Evolutionary conservation across 2,888 invertebrate species (phyloP).

Genomic region (Andrena bicolor): DNA sequence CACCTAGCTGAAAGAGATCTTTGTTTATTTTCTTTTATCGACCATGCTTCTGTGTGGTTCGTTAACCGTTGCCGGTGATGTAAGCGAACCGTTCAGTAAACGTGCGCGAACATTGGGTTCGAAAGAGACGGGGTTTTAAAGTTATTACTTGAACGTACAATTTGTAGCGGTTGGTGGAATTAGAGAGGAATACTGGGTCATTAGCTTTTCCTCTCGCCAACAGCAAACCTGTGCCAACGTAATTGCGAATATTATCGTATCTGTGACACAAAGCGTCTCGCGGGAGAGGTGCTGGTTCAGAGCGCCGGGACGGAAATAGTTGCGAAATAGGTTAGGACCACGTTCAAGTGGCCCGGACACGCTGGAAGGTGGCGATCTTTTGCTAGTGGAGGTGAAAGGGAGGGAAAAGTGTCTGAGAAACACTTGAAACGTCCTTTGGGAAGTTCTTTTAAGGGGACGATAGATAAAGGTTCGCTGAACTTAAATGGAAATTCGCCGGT

Average conservation of each 20-base stretch:
- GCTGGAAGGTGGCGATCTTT: neutral
- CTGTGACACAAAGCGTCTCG: neutral
- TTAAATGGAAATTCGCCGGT: constrained; percentile 25
- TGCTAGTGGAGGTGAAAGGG: neutral
- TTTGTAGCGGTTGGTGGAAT: no score
- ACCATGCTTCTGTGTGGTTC: no score
- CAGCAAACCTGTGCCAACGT: neutral
- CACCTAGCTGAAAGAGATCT: no score
- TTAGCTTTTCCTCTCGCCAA: no score
- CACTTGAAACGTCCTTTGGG: neutral
- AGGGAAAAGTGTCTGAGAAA: neutral
- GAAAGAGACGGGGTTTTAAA: no score
- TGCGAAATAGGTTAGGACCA: constrained; percentile 14
- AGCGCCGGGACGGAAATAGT: neutral
- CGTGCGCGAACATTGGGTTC: no score
- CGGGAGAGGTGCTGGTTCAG: neutral
- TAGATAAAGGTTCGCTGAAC: neutral
- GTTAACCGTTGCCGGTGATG: no score
- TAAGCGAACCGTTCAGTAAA: no score
- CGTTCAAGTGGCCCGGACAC: neutral
- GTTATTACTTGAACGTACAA: no score
- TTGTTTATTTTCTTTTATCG: no score
- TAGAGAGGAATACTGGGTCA: no score
- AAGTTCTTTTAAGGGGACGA: neutral
- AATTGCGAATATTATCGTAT: neutral